Conservation (phyloP, 2,113 vertebrate genomes). For the Chunga burmeisteri region DNA sequence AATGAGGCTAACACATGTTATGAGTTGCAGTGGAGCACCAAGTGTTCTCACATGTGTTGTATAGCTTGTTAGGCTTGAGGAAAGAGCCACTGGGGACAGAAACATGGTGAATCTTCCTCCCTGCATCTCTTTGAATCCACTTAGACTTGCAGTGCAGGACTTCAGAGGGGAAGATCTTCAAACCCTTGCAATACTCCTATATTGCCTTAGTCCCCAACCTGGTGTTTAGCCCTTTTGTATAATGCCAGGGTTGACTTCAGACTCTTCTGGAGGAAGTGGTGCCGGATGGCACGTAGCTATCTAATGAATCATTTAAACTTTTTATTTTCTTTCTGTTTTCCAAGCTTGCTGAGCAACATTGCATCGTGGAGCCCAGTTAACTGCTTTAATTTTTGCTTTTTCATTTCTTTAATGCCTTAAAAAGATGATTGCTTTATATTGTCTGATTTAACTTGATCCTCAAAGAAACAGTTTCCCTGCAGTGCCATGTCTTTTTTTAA, state of each 20-base stretch:
- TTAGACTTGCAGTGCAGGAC: not conserved
- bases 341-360: not conserved
- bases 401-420: not conserved
- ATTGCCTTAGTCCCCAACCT: not conserved
- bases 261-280: not conserved
- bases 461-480: not conserved
- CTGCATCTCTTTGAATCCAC: not conserved
- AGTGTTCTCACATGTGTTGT: accelerated
- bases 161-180: not conserved
- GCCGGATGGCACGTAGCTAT: not conserved
- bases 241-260: accelerated
- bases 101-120: not conserved
- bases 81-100: not conserved
- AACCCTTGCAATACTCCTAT: not conserved
- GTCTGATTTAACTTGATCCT: not conserved
- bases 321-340: not conserved
- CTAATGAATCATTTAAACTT: not conserved
- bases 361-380: not conserved
- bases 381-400: not conserved
- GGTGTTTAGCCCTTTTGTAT: not conserved
- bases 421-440: not conserved
- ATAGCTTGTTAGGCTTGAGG: not conserved
- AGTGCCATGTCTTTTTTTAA: not conserved
- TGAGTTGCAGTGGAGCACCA: not conserved
- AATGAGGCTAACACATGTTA: not conserved